Percentiles rank a stretch among this genome's conserved stretches.
Evolutionary conservation across 2,113 vertebrate species (phyloP).

Genomic region (Perognathus longimembris): DNA sequence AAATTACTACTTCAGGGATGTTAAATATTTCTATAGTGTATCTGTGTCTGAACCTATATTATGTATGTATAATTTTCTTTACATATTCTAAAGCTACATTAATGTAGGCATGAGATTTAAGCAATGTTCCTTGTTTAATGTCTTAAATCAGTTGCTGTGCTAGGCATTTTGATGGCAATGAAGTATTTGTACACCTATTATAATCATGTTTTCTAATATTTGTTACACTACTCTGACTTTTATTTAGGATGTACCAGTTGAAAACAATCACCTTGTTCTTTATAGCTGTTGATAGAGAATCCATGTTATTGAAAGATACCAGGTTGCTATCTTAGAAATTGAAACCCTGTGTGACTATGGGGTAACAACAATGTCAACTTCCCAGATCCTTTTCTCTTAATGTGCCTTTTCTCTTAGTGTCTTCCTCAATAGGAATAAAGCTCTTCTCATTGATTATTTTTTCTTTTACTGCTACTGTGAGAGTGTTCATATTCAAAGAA

Average conservation of each 20-base stretch:
- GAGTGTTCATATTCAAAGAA: conserved; percentile 45
- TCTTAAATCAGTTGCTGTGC: conserved; percentile 39
- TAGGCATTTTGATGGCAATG: conserved; percentile 31
- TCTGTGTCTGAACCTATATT: neutral
- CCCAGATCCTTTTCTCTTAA: conserved; percentile 24
- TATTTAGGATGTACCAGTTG: neutral
- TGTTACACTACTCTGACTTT: neutral
- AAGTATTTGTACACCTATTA: conserved; percentile 52
- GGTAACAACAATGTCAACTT: conserved; percentile 31
- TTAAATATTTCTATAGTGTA: conserved; percentile 34
- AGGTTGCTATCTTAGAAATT: conserved; percentile 44
- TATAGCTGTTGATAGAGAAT: conserved; percentile 10
- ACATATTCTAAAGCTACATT: conserved; percentile 25
- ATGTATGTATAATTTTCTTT: conserved; percentile 45
- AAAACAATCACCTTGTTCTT: conserved; percentile 32
- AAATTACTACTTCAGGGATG: neutral
- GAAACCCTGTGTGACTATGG: conserved; percentile 58
- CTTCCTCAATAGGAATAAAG: conserved; percentile 61
- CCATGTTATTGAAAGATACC: conserved; percentile 31
- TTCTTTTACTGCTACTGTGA: conserved; percentile 47
- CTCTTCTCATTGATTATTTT: conserved; percentile 58
- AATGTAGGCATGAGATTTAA: conserved; percentile 31
- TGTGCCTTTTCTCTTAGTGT: conserved; percentile 30
- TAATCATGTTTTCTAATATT: neutral
- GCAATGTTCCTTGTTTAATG: conserved; percentile 18